Evolutionary conservation across 2,888 invertebrate species (phyloP).

Genomic region (Nomada ruficornis): DNA sequence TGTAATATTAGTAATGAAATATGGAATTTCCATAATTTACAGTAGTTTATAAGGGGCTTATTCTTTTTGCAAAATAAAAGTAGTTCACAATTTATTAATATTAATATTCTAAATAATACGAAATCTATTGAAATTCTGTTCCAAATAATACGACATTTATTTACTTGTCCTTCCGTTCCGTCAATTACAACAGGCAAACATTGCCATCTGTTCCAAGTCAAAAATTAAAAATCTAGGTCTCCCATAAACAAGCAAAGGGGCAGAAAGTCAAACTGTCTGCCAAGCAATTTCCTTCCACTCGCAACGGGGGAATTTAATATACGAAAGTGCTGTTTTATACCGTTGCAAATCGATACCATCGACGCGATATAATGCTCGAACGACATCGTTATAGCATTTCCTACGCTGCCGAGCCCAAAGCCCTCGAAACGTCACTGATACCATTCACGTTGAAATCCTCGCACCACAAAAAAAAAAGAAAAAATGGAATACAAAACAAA

Average conservation of each 20-base stretch:
- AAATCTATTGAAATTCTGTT: no score
- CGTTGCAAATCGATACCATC: conserved; percentile 41
- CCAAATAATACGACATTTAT: no score
- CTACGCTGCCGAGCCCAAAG: conserved; percentile 2
- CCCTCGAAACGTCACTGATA: not conserved
- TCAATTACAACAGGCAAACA: not conserved
- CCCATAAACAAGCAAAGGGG: not conserved
- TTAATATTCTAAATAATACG: no score
- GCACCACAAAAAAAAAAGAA: not conserved
- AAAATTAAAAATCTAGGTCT: not conserved
- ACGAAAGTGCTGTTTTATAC: conserved; percentile 42
- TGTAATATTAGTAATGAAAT: no score
- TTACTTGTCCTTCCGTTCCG: not conserved
- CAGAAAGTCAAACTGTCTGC: conserved; percentile 1
- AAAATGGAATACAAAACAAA: not conserved
- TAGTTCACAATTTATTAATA: no score
- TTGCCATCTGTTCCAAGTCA: not conserved
- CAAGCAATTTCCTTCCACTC: conserved; percentile 26
- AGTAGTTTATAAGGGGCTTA: no score
- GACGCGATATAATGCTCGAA: conserved; percentile 25
- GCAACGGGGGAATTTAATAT: conserved; percentile 36
- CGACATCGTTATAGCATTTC: conserved; percentile 16
- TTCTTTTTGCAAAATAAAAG: no score
- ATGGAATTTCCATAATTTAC: no score
- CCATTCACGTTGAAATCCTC: not conserved